Conservation (phyloP, 2,113 vertebrate species). For the Balaenoptera acutorostrata region DNA sequence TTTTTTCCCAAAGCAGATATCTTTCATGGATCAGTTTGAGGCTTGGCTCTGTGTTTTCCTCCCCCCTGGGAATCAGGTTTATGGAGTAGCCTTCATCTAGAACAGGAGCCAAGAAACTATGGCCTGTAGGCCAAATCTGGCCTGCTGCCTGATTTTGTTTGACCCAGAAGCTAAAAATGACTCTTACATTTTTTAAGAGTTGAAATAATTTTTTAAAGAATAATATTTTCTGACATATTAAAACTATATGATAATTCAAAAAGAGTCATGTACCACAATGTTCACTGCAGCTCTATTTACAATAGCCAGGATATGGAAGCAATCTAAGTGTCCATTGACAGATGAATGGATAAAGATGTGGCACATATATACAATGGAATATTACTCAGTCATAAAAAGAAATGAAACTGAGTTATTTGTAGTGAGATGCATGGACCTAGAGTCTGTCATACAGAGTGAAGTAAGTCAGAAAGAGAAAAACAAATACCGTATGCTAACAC, state of each 20-base stretch:
- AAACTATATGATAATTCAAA: background rate
- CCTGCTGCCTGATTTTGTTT: background rate
- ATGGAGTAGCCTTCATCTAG: background rate
- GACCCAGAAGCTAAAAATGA: background rate
- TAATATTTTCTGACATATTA: background rate
- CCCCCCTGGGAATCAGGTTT: background rate
- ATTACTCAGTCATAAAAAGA: too few relatives aligned
- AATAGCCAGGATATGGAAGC: too few relatives aligned
- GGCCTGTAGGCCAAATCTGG: background rate
- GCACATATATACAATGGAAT: too few relatives aligned
- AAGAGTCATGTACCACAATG: too few relatives aligned
- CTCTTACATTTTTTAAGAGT: slow-evolving; percentile 12
- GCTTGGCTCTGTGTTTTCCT: background rate
- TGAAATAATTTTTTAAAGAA: background rate
- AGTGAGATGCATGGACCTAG: too few relatives aligned
- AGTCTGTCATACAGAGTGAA: too few relatives aligned
- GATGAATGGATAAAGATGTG: too few relatives aligned
- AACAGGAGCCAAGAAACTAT: background rate
- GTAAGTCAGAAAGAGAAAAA: too few relatives aligned
- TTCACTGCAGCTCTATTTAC: too few relatives aligned
- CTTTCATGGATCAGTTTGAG: background rate
- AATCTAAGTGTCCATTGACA: too few relatives aligned
- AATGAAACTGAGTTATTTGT: too few relatives aligned
- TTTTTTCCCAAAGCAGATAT: background rate
- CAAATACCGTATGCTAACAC: too few relatives aligned